A percentile compares a stretch with the other conserved stretches of the same genome.
phyloP scores from a whole-genome alignment of 1,140 invertebrate species.

The Calephelis virginiensis region DNA sequence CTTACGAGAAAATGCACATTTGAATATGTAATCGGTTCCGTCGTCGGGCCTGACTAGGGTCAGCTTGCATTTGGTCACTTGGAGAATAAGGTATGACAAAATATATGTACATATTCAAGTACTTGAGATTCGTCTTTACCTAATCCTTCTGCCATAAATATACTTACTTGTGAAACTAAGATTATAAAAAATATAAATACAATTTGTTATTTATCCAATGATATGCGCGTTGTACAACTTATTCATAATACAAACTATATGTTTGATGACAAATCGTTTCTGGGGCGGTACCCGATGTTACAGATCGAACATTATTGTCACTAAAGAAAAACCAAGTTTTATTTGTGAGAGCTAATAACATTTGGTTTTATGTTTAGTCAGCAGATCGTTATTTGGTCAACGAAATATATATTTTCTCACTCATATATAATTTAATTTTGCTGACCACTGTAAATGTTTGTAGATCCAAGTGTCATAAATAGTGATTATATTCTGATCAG shows the following conservation, averaged over 20 bases:
- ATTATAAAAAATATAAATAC: slow-evolving; percentile 33
- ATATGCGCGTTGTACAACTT: slow-evolving; percentile 50
- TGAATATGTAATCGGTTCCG: neutral
- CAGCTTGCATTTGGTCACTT: slow-evolving; percentile 57
- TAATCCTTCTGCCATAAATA: slow-evolving; percentile 27
- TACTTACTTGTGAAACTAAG: slow-evolving; percentile 21
- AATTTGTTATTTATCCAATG: slow-evolving; percentile 45
- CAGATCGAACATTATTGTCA: neutral
- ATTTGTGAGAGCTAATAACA: neutral
- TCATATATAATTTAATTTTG: too few species aligned
- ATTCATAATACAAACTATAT: slow-evolving; percentile 9
- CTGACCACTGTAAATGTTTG: too few species aligned
- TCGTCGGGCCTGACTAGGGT: neutral
- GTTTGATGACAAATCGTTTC: too few species aligned
- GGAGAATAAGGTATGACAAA: slow-evolving; percentile 54
- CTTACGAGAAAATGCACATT: slow-evolving; percentile 6
- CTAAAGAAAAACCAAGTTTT: neutral
- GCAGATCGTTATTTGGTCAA: too few species aligned
- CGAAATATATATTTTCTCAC: too few species aligned
- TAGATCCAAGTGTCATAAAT: too few species aligned
- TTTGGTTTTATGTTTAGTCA: too few species aligned
- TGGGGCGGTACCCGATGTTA: neutral
- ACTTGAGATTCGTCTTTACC: slow-evolving; percentile 34
- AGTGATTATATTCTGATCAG: too few species aligned
- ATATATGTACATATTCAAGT: slow-evolving; percentile 38